Base-by-base conservation (phyloP, 1,140 invertebrate species). In the Drosophila novamexicana region DNA sequence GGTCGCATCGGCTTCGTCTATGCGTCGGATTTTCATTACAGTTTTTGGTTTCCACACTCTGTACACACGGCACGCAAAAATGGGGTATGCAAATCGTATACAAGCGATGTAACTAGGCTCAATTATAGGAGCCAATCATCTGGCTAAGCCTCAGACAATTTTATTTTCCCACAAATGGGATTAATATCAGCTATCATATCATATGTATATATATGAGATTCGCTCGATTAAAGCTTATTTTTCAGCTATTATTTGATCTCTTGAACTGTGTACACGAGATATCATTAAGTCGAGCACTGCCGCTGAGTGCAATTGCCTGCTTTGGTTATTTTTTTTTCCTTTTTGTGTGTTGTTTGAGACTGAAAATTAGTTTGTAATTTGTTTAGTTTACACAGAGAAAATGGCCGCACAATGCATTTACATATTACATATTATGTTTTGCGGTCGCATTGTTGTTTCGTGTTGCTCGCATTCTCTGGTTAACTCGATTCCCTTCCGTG, bases 291-390 rank as follows among this genome's bases (percentile, higher is more conserved):
- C 14, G 16, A 9, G 10, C 37, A 16, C 22, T 6, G 37, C 22
- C n/a, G 18, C 1, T 6, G 37, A 32, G 40, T 37, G 57, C 16
- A 47, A n/a, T 68, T 57, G 29, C 0, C 29, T 7, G 39, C 7
- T 39, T 16, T 18, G 32, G 36, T n/a, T 10, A 29, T 62, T 58
- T 56, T 65, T 71, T 73, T 71, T 73, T 72, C 50, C 7, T 40
- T 56, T 39, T 52, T 77, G 47, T 18, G 36, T 44, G 42, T 36
- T 75, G 54, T 65, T 44, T 66, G 57, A 50, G 66, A 50, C 74
- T 77, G 49, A 18, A 79, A 82, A 82, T 82, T 78, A 82, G 79
- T 82, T 78, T 82, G 79, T 82, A 82, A 82, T 82, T 82, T 82
- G 79, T 82, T 82, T 82, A 82, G 79, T 63, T 82, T 70, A 82